A percentile compares a stretch with the other conserved stretches of the same genome.
These are phyloP conservation scores for Porites divaricata DNA, from an alignment of 92 coral and sea anemone genomes.

Conservation along the genomic window DNA sequence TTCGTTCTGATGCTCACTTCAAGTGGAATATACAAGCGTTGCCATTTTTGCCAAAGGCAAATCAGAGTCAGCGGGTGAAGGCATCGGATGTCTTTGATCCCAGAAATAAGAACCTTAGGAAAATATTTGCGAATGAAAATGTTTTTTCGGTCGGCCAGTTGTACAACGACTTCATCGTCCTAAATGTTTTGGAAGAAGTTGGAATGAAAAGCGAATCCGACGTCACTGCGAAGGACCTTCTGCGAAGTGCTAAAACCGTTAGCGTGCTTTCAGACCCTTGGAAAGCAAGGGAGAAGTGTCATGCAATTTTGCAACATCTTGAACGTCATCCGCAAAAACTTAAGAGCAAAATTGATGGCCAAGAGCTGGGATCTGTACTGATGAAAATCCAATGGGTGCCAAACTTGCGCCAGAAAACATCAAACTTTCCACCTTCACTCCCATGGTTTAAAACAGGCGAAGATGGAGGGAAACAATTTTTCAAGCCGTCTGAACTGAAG, in stretches of 20 bases:
- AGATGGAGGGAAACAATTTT: constrained; percentile 20
- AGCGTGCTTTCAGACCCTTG: not conserved
- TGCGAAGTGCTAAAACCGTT: constrained; percentile 41
- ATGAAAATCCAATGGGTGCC: constrained; percentile 48
- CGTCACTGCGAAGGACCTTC: constrained; percentile 40
- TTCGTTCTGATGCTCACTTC: constrained; percentile 12
- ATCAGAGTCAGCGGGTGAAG: constrained; percentile 22
- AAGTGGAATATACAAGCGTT: constrained; percentile 26
- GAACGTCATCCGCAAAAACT: constrained; percentile 19
- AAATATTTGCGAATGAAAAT: constrained; percentile 53
- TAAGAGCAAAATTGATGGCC: not conserved
- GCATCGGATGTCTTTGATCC: constrained; percentile 71
- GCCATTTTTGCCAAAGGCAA: constrained; percentile 51
- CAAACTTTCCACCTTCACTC: constrained; percentile 31
- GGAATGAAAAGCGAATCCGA: constrained; percentile 53
- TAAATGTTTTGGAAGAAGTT: constrained; percentile 38
- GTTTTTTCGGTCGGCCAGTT: constrained; percentile 50
- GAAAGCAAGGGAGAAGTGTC: constrained; percentile 32
- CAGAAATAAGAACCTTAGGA: constrained; percentile 16
- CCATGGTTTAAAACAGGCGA: constrained; percentile 7
- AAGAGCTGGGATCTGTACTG: constrained; percentile 18
- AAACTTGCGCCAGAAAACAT: constrained; percentile 28
- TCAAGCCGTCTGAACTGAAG: constrained; percentile 50
- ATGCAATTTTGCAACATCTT: constrained; percentile 44
- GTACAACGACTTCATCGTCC: constrained; percentile 43